phyloP scores from a whole-genome alignment of 2,113 vertebrate genomes.

The Zosterops lateralis region DNA sequence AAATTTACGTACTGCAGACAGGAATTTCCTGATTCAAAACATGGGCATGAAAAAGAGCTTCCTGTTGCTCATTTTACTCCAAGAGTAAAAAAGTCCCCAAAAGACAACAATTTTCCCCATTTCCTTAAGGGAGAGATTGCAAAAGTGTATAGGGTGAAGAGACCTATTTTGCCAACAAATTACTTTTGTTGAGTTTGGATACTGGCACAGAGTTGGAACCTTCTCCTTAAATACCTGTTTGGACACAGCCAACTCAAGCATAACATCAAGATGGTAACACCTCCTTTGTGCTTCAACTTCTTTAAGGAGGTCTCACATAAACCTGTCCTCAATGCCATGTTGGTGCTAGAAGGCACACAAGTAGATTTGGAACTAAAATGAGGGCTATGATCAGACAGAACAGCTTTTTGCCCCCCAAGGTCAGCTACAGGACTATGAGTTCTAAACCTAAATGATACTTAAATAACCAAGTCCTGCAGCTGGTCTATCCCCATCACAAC shows the following conservation, averaged over 20 bases:
- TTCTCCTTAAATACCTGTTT: background rate
- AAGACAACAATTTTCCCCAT: background rate
- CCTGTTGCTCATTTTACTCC: background rate
- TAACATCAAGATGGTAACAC: background rate
- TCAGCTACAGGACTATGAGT: background rate
- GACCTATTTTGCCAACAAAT: background rate
- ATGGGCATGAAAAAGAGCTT: conserved; percentile 14
- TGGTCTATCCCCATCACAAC: rapidly evolving
- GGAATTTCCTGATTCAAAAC: conserved; percentile 66
- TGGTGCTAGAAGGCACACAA: background rate
- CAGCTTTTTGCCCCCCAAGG: background rate
- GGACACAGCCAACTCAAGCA: background rate
- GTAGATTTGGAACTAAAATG: background rate
- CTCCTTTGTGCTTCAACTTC: background rate
- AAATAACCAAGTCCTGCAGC: background rate
- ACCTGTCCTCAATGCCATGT: background rate
- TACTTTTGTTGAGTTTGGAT: background rate
- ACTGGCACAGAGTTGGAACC: background rate
- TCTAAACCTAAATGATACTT: background rate
- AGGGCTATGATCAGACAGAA: background rate
- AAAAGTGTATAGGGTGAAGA: background rate
- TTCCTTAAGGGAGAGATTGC: background rate
- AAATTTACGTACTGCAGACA: conserved; percentile 18
- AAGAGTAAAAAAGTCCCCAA: background rate
- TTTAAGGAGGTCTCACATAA: background rate